Conservation (phyloP, 2,888 invertebrate species). For the Chalcosyrphus nemorum region DNA sequence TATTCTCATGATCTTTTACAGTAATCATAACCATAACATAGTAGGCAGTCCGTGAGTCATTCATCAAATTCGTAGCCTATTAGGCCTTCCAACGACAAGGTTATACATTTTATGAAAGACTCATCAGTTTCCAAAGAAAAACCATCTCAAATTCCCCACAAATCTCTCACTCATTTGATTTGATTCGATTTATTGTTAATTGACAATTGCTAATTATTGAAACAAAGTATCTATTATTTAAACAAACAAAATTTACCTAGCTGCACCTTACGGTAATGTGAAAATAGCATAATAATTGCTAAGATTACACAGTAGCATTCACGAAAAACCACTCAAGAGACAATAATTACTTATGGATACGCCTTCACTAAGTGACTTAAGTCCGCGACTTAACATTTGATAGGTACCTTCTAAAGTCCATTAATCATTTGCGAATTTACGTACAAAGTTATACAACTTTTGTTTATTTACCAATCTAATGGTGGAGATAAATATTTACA, state of each 20-base stretch:
- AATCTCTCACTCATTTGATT: too few relatives aligned
- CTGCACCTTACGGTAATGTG: neutral
- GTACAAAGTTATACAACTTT: neutral
- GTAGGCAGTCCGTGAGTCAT: too few relatives aligned
- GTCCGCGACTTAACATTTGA: neutral
- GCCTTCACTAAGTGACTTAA: neutral
- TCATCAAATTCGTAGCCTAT: too few relatives aligned
- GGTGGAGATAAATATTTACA: neutral
- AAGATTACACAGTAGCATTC: neutral
- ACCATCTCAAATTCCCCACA: too few relatives aligned
- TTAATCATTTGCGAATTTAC: conserved; percentile 5
- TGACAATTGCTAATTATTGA: too few relatives aligned
- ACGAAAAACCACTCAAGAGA: conserved; percentile 10
- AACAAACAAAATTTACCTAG: neutral
- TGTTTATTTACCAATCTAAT: conserved; percentile 1
- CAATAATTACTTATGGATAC: neutral
- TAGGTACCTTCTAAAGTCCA: neutral
- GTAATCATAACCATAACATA: too few relatives aligned
- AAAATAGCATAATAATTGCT: neutral
- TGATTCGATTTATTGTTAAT: too few relatives aligned
- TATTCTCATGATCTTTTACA: too few relatives aligned
- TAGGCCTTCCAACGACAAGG: too few relatives aligned
- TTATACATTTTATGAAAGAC: too few relatives aligned
- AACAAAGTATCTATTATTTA: too few relatives aligned
- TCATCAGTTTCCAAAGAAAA: too few relatives aligned